These are phyloP conservation scores for Octomys mimax DNA, from an alignment of 2,797 vertebrate genomes.

Conservation along the genomic window DNA sequence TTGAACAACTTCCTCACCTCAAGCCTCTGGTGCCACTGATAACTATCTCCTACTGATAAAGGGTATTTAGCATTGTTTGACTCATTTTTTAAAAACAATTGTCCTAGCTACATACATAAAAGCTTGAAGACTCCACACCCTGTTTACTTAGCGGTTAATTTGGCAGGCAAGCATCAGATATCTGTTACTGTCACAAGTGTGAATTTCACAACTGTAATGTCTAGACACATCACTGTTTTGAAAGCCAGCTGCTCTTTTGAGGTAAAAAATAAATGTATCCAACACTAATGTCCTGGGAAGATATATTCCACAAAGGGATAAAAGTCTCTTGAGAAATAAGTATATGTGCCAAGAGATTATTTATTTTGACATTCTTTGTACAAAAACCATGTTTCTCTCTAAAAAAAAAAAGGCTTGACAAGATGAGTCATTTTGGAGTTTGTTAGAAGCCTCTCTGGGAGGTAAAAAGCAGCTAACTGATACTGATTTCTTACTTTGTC, in stretches of 20 bases:
- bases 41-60: slow-evolving; percentile 47
- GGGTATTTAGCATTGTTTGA: slow-evolving; percentile 63
- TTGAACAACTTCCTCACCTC: slow-evolving; percentile 64
- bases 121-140: slow-evolving; percentile 2
- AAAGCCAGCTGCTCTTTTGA: slow-evolving; percentile 37
- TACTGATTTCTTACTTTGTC: neutral
- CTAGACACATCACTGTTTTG: slow-evolving; percentile 16
- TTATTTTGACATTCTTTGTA: slow-evolving; percentile 57
- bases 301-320: slow-evolving; percentile 46
- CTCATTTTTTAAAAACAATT: slow-evolving; percentile 55
- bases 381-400: slow-evolving; percentile 38
- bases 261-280: slow-evolving; percentile 1
- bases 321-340: slow-evolving; percentile 70
- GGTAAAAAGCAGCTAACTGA: neutral
- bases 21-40: slow-evolving; percentile 62
- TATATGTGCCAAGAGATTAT: slow-evolving; percentile 57
- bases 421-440: slow-evolving; percentile 53
- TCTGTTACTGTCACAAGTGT: slow-evolving; percentile 59
- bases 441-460: neutral
- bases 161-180: slow-evolving; percentile 13
- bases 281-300: slow-evolving; percentile 17
- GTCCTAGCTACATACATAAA: slow-evolving; percentile 43
- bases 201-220: neutral
- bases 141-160: neutral
- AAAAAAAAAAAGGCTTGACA: slow-evolving; percentile 45